Evolutionary conservation across 2,888 invertebrate species (phyloP).

Genomic region (Archaeoteleia sp.): DNA sequence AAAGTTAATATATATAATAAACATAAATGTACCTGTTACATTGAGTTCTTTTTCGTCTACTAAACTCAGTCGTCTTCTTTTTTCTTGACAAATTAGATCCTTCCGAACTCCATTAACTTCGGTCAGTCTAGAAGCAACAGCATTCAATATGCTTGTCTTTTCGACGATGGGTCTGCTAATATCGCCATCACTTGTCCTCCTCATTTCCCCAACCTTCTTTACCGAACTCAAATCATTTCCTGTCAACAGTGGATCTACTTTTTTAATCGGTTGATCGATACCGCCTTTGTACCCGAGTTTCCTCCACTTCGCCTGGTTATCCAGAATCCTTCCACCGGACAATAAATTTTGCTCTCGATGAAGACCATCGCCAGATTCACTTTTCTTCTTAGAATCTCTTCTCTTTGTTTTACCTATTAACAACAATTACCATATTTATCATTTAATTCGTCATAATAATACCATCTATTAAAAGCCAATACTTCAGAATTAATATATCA

Average conservation of each 20-base stretch:
- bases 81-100: conserved; percentile 78
- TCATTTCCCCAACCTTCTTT: conserved; percentile 70
- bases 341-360: conserved; percentile 75
- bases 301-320: conserved; percentile 71
- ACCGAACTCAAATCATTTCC: conserved; percentile 74
- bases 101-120: conserved; percentile 78
- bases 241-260: conserved; percentile 76
- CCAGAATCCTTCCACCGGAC: conserved; percentile 73
- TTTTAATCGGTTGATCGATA: conserved; percentile 64
- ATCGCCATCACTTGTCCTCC: conserved; percentile 77
- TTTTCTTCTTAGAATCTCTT: conserved; percentile 79
- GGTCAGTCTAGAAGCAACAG: conserved; percentile 63
- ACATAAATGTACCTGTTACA: conserved; percentile 64
- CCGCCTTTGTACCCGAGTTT: conserved; percentile 69
- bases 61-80: conserved; percentile 78
- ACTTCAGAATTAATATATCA: too few relatives aligned
- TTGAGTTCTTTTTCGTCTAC: conserved; percentile 73
- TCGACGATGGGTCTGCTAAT: conserved; percentile 60
- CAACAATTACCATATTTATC: too few relatives aligned
- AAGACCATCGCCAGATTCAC: conserved; percentile 77
- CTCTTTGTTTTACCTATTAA: conserved; percentile 74
- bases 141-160: conserved; percentile 61
- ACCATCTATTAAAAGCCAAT: too few relatives aligned
- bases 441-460: too few relatives aligned
- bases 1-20: too few relatives aligned